Conservation (phyloP, 2,888 invertebrate genomes). For the Leptinotarsa tumamoca region DNA sequence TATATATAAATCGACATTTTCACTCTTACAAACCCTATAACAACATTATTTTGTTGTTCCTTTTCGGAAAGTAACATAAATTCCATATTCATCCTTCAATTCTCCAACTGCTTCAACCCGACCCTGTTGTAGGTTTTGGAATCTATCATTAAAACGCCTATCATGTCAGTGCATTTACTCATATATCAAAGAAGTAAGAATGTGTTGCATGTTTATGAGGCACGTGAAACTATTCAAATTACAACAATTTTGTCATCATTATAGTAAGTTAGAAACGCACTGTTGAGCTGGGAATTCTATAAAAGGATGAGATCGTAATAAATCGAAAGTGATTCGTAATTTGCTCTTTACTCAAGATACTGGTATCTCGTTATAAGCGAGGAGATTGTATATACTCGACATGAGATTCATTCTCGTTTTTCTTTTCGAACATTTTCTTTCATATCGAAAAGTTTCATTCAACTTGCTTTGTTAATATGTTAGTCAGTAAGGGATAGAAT, state of each 20-base stretch:
- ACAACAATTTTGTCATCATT: conserved; percentile 37
- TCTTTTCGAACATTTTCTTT: neutral
- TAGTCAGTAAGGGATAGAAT: too few species aligned
- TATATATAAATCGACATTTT: too few species aligned
- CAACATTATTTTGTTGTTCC: too few species aligned
- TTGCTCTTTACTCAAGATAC: conserved; percentile 21
- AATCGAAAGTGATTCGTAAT: conserved; percentile 27
- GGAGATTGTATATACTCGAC: neutral
- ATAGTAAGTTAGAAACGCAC: conserved; percentile 33
- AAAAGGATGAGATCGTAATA: conserved; percentile 24
- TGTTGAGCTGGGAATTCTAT: conserved; percentile 6
- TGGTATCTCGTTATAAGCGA: conserved; percentile 6
- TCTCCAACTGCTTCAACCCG: neutral
- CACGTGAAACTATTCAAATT: conserved; percentile 37
- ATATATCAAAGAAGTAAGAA: conserved; percentile 28
- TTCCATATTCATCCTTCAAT: too few species aligned
- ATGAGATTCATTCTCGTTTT: neutral
- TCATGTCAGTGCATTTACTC: conserved; percentile 13
- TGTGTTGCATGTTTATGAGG: conserved; percentile 29
- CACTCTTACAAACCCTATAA: too few species aligned
- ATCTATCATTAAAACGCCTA: conserved; percentile 15
- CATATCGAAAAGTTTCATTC: neutral
- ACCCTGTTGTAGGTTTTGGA: neutral
- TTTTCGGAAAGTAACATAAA: too few species aligned
- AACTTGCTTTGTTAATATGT: too few species aligned